Evolutionary conservation across 2,113 vertebrate genomes (phyloP), one percentile per base, ranked within the genome.

Genomic region (Brienomyrus longianalis): DNA sequence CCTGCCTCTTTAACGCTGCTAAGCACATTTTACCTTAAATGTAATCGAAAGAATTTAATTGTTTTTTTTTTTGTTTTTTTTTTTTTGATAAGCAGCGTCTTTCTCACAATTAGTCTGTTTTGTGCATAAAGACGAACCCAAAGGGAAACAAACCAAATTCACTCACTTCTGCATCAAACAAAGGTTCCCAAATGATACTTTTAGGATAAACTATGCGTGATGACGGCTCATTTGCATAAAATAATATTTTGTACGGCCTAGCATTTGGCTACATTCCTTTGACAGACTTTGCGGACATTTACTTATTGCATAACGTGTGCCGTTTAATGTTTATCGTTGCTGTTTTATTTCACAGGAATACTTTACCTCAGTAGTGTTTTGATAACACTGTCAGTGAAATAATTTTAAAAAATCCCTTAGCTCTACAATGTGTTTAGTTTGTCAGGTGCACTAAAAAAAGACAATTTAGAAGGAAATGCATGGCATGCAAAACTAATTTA

Each of bases 41-140:
- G 95, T 95, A 96, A 97, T 96, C 96, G 96, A 97, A 97, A 94
- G 94, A 93, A 95, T 97, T 96, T 97, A 97, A 97, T 97, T 96
- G 96, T 97, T 97, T 92, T 89, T 80, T 88, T 91, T 77, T 51
- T 51, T n/a, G 31, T 97, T 97, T 92, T 89, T 77, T 88, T 91
- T 80, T 52, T 52, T 62, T 50, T 97, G 96, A 97, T 97, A 97
- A 97, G 94, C 95, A 94, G 96, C 96, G 91, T 97, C 74, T 97
- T 97, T 97, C 96, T 96, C 96, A 96, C 96, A 97, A 97, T 97
- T 97, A 97, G 97, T 97, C 95, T 96, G 96, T 96, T 97, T 97
- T 96, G 94, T 95, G 95, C 93, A 93, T 93, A 95, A 95, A 90
- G 91, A 93, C 93, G 94, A 92, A 89, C 91, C 93, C 90, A 92